Base-by-base conservation (phyloP, 2,888 invertebrate genomes). In the Xanthia togata region DNA sequence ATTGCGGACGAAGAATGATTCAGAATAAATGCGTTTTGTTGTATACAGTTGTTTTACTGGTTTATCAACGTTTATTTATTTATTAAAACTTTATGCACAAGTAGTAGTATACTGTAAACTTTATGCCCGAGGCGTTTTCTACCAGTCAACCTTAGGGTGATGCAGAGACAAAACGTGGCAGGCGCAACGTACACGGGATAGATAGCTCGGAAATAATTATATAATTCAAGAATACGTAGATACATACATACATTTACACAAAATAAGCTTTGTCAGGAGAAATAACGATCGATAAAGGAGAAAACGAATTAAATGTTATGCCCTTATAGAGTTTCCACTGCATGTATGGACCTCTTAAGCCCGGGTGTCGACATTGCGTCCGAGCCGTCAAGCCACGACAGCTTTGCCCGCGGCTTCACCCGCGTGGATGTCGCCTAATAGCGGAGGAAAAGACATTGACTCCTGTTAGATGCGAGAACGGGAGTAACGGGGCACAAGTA, bases 21-120 rank as follows among this genome's bases (percentile, higher is more conserved):
- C 85, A 75, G 85, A 90, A 88, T 90, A 90, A 90, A 90, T 85
- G 81, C 83, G 84, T 87, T 88, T 87, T 90, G 89, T 87, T 87
- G 83, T 84, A 87, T 72, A 70, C 41, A 50, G 67, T 77, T 77
- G 80, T 82, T 76, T 83, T 79, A 74, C 31, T 83, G 23, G 23
- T 44, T 35, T 72, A 17, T 14, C 12, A 47, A 31, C 20, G 1
- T 26, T 55, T 55, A 31, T 26, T 50, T 50, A 14, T 44, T 41
- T n/a, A 20, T 64, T 41, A 41, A 35, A 11, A 12, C 0, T 50
- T 50, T n/a, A 41, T n/a, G 23, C 62, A n/a, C 2, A 20, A 11
- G n/a, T n/a, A n/a, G n/a, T n/a, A n/a, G n/a, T n/a, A n/a, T n/a
- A n/a, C n/a, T n/a, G n/a, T n/a, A n/a, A n/a, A n/a, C n/a, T n/a